A percentile compares a stretch with the other conserved stretches of the same genome.
Evolutionary conservation across 2,888 invertebrate genomes (phyloP).

Genomic region (Halictus ligatus): DNA sequence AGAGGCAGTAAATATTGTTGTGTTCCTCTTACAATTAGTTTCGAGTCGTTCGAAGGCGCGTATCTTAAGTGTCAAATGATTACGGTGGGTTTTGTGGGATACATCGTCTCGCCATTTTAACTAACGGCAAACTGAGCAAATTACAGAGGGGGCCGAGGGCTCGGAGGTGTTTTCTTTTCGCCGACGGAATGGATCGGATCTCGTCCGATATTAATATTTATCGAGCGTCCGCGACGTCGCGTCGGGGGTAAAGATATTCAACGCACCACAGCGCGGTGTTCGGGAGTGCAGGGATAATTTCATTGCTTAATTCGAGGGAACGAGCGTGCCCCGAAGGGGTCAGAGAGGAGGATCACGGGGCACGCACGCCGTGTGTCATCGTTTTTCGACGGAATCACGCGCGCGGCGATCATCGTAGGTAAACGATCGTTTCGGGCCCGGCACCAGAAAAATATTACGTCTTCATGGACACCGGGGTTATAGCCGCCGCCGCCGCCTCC

Average conservation of each 20-base stretch:
- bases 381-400: constrained; percentile 51
- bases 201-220: constrained; percentile 52
- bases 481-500: constrained; percentile 46
- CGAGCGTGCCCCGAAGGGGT: constrained; percentile 34
- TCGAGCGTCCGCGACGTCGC: constrained; percentile 41
- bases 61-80: not conserved
- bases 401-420: constrained; percentile 34
- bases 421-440: constrained; percentile 50
- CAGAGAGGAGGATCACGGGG: constrained; percentile 1
- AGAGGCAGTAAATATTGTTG: not conserved
- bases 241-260: constrained; percentile 44
- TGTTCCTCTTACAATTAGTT: not conserved
- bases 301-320: constrained; percentile 58
- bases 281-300: constrained; percentile 50
- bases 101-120: not conserved
- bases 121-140: not conserved
- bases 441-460: constrained; percentile 65
- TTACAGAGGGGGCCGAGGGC: not conserved
- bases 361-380: constrained; percentile 50
- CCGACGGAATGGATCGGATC: not conserved
- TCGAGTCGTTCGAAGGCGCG: not conserved
- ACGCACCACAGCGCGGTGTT: not conserved
- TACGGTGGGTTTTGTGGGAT: not conserved
- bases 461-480: constrained; percentile 60
- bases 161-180: constrained; percentile 9